Base-by-base conservation (phyloP, 2,888 invertebrate species). In the Dascillus cervinus region DNA sequence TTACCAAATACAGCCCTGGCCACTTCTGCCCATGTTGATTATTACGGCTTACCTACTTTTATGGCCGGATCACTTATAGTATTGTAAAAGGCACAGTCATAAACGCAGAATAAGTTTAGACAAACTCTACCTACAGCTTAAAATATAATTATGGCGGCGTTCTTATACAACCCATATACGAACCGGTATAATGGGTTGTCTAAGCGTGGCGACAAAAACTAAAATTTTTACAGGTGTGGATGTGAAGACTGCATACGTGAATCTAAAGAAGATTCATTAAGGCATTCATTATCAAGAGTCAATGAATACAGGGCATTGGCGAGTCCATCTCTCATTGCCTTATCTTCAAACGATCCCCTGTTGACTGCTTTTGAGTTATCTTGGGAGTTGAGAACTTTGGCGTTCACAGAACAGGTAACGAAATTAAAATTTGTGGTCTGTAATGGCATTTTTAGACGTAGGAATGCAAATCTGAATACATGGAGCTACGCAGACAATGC, bases 341-440 rank as follows among this genome's bases (percentile, higher is more conserved):
- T 95, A 17, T 92, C 91, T 15, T 90, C 91, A 4, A 82, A 78
- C 34, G 96, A 96, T 66, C 96, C 95, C 1, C 77, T 96, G 31
- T 70, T 94, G 44, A 94, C 94, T 0, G 89, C 96, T 9, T 96
- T 96, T 60, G 86, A 95, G 60, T 69, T 96, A 25, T 91, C 92
- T 32, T 95, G 92, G 90, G 96, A 97, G 55, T 69, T 97, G 13
- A 72, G 89, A 43, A 82, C 86, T 52, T 72, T 97, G 44, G 88
- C 90, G 3, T 82, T 86, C 52, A 80, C 94, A 29, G 97, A 92
- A 62, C 89, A 88, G 59, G 71, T 70, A 49, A 54, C 48, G 26
- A 29, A 29, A 26, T 26, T 13, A 34, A 6, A 4, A 17, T 17
- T 17, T 17, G 8, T 8, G 4, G 17, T 17, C 8, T 6, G 8